These are phyloP conservation scores for Hypanus sabinus DNA, from an alignment of 2,113 vertebrate genomes.

Conservation along the genomic window DNA sequence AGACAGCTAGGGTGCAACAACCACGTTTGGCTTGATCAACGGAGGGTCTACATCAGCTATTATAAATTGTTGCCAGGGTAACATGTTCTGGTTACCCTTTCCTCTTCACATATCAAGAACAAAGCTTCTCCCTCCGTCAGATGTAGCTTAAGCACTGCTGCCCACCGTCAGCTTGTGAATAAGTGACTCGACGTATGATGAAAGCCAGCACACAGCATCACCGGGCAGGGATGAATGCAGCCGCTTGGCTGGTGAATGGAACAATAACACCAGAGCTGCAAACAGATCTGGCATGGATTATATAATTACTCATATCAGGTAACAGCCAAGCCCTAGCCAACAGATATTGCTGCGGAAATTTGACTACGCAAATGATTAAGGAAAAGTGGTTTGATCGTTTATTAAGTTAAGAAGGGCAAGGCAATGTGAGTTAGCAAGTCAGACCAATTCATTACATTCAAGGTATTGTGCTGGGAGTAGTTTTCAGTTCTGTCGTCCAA, in stretches of 20 bases:
- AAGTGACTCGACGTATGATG: neutral
- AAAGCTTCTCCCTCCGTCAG: neutral
- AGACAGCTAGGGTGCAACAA: too few species aligned
- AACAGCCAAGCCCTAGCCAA: neutral
- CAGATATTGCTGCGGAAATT: neutral
- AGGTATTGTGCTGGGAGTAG: neutral
- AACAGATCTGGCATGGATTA: neutral
- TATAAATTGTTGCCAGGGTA: neutral
- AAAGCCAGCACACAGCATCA: neutral
- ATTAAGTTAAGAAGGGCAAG: neutral
- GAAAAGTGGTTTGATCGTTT: neutral
- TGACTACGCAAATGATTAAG: neutral
- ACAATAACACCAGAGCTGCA: neutral
- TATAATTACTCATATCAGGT: neutral
- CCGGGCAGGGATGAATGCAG: too few species aligned
- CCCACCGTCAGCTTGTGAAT: neutral
- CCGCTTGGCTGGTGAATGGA: neutral
- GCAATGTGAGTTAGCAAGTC: neutral
- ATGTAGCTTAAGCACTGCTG: neutral
- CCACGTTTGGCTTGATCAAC: too few species aligned
- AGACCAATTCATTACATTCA: neutral
- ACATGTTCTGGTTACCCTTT: neutral
- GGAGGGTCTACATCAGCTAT: neutral
- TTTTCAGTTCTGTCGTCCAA: neutral
- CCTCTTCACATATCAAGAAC: neutral